phyloP scores from a whole-genome alignment of 2,888 invertebrate species.

The Rhimphoctona megacephalus region DNA sequence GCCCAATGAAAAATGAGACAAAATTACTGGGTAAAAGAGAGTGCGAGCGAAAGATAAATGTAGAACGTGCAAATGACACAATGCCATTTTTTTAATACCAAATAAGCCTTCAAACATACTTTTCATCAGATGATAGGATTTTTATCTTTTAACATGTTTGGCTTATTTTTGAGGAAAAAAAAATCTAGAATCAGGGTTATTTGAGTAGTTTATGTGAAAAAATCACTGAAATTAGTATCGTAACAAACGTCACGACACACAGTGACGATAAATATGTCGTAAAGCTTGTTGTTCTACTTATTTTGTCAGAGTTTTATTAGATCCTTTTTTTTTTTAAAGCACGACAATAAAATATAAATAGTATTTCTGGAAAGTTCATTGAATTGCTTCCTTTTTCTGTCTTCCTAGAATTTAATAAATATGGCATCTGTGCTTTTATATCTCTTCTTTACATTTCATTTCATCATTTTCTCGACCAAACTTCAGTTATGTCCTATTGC shows the following conservation, averaged over 20 bases:
- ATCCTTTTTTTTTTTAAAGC: not conserved
- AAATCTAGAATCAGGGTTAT: not conserved
- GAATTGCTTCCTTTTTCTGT: not conserved
- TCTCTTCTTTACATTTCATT: not conserved
- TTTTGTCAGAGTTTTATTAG: not conserved
- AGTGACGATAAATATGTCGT: not conserved
- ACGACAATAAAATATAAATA: not conserved
- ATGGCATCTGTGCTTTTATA: not conserved
- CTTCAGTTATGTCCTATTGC: not conserved
- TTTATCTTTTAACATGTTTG: not conserved
- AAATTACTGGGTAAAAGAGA: constrained; percentile 12
- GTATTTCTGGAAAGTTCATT: not conserved
- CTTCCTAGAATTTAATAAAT: not conserved
- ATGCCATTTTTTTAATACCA: not conserved
- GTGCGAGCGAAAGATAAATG: constrained; percentile 1
- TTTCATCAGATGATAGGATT: not conserved
- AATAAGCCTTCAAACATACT: not conserved
- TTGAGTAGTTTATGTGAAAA: not conserved
- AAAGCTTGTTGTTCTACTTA: too few species aligned
- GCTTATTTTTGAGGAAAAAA: not conserved
- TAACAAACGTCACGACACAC: not conserved
- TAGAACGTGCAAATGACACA: not conserved
- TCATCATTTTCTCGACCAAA: not conserved
- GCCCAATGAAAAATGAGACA: constrained; percentile 18
- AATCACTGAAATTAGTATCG: too few species aligned